phyloP scores from a whole-genome alignment of 2,797 vertebrate genomes.

The Enteromius paludinosus region DNA sequence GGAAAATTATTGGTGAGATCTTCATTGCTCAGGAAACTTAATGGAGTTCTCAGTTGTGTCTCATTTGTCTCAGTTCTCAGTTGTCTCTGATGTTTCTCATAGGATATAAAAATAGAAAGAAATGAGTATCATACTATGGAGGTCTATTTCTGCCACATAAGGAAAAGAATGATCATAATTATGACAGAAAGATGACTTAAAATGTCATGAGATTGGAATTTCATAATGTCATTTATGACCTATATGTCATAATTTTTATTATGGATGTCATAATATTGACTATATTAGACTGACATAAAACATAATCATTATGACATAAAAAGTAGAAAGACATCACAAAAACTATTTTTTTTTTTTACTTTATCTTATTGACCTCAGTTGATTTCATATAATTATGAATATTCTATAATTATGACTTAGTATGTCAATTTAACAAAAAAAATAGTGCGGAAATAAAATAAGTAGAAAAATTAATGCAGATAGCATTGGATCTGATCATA shows the following conservation, averaged over 20 bases:
- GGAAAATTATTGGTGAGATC: neutral
- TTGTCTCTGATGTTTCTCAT: neutral
- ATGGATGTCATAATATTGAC: neutral
- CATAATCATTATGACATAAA: neutral
- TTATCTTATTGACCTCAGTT: neutral
- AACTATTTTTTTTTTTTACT: no score
- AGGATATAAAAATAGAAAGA: neutral
- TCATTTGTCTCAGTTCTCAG: neutral
- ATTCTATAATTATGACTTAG: no score
- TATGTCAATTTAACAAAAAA: no score
- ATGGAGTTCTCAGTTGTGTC: neutral
- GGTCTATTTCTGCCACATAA: neutral
- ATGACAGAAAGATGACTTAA: neutral
- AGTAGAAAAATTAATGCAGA: neutral
- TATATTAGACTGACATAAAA: neutral
- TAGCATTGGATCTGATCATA: neutral
- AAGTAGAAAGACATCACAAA: neutral
- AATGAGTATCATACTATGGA: neutral
- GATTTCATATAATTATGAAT: neutral
- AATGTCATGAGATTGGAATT: neutral
- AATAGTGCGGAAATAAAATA: no score
- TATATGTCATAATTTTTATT: neutral
- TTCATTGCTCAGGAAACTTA: conserved; percentile 4
- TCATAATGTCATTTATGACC: neutral
- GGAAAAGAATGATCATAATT: neutral